Evolutionary conservation across 2,113 vertebrate genomes (phyloP).

Genomic region (Sinocyclocheilus maitianheensis): DNA sequence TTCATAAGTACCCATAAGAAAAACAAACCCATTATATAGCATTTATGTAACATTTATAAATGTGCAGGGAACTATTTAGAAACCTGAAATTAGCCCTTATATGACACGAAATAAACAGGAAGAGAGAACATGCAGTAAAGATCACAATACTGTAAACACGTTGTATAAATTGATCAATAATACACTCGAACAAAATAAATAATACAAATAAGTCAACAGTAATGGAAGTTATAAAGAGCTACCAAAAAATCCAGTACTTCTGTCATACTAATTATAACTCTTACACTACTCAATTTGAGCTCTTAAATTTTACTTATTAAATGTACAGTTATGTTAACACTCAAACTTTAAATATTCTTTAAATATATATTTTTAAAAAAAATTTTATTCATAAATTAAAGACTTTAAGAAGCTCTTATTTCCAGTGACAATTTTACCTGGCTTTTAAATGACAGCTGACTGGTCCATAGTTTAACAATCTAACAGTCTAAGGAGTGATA

Average conservation of each 20-base stretch:
- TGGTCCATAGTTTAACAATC: not conserved
- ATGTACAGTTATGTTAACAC: not conserved
- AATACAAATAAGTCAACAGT: not conserved
- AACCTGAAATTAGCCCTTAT: not conserved
- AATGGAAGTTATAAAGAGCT: not conserved
- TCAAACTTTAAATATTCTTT: not conserved
- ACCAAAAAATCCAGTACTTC: not conserved
- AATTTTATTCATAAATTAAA: not conserved
- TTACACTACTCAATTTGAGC: not conserved
- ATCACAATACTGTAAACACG: not conserved
- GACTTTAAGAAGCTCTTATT: not conserved
- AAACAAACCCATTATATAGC: not conserved
- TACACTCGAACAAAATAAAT: not conserved
- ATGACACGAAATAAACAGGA: not conserved
- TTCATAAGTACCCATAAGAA: conserved; percentile 9
- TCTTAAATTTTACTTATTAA: not conserved
- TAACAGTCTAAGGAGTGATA: not conserved
- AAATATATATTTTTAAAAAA: no score
- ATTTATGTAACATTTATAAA: conserved; percentile 10
- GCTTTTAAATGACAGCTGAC: conserved; percentile 51
- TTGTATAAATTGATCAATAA: not conserved
- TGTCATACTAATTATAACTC: not conserved
- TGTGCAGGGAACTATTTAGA: not conserved
- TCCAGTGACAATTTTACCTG: not conserved
- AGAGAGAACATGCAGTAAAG: not conserved